phyloP scores from a whole-genome alignment of 2,113 vertebrate species.

The Rhinolophus ferrumequinum region DNA sequence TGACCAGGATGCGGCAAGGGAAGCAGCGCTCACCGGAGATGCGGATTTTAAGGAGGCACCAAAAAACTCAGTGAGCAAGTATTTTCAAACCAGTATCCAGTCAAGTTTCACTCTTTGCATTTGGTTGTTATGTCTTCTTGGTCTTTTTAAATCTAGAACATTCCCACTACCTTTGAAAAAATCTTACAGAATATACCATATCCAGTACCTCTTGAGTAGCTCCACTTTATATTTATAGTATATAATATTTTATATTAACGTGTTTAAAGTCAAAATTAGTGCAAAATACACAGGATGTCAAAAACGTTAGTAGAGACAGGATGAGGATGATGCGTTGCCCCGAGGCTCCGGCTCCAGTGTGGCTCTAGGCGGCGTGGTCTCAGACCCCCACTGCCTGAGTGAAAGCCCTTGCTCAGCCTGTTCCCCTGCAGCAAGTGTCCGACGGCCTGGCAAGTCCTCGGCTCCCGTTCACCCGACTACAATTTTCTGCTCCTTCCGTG shows the following conservation, averaged over 20 bases:
- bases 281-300: background rate
- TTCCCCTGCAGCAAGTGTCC: background rate
- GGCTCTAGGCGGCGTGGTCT: background rate
- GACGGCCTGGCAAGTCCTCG: background rate
- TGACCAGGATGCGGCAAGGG: background rate
- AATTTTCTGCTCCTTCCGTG: background rate
- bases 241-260: background rate
- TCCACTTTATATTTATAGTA: background rate
- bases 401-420: background rate
- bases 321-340: background rate
- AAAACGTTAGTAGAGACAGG: background rate
- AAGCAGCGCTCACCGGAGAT: background rate
- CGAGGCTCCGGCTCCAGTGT: background rate
- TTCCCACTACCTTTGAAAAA: background rate
- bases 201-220: background rate
- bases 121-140: background rate
- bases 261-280: background rate
- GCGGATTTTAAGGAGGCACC: background rate
- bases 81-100: background rate
- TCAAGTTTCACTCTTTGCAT: background rate
- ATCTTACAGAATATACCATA: background rate
- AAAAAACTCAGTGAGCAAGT: background rate
- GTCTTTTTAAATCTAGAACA: background rate
- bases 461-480: background rate
- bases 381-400: too few species aligned